A percentile compares a stretch with the other conserved stretches of the same genome.
These are phyloP conservation scores for Drosophila miranda DNA, from an alignment of 1,140 invertebrate species.

Conservation along the genomic window DNA sequence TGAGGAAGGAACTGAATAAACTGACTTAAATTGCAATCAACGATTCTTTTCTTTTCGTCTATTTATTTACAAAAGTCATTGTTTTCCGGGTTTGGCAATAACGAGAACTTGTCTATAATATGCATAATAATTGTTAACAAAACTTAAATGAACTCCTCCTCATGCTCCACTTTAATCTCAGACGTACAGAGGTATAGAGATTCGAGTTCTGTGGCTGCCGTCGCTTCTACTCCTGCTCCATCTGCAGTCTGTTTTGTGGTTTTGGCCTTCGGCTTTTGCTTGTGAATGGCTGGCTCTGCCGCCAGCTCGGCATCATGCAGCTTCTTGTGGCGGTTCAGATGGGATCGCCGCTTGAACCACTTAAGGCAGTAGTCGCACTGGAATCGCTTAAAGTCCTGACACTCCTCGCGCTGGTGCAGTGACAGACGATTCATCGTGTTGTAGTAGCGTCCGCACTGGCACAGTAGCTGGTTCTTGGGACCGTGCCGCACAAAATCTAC, in stretches of 20 bases:
- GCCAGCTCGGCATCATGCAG: conserved; percentile 53
- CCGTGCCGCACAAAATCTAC: conserved; percentile 52
- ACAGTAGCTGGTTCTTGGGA: conserved; percentile 63
- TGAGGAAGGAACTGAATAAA: not conserved
- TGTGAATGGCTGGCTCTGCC: conserved; percentile 28
- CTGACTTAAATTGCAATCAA: conserved; percentile 20
- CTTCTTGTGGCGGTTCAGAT: conserved; percentile 67
- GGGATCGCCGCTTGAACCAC: conserved; percentile 71
- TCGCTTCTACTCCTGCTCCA: not conserved
- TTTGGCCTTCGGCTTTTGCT: conserved; percentile 33
- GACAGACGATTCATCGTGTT: conserved; percentile 57
- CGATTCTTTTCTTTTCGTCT: conserved; percentile 23
- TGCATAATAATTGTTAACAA: conserved; percentile 41
- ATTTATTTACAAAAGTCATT: conserved; percentile 54
- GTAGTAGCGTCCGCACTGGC: conserved; percentile 71
- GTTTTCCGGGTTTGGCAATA: conserved; percentile 55
- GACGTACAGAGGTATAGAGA: conserved; percentile 46
- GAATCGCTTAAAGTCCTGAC: conserved; percentile 71
- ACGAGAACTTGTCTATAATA: conserved; percentile 66
- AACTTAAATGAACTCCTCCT: conserved; percentile 47
- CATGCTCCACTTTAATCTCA: conserved; percentile 57
- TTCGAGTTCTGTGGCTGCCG: conserved; percentile 28
- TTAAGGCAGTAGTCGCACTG: conserved; percentile 67
- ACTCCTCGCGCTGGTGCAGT: conserved; percentile 68
- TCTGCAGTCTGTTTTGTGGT: not conserved